Conservation (phyloP, 2,113 vertebrate species). For the Sphaerodactylus townsendi region DNA sequence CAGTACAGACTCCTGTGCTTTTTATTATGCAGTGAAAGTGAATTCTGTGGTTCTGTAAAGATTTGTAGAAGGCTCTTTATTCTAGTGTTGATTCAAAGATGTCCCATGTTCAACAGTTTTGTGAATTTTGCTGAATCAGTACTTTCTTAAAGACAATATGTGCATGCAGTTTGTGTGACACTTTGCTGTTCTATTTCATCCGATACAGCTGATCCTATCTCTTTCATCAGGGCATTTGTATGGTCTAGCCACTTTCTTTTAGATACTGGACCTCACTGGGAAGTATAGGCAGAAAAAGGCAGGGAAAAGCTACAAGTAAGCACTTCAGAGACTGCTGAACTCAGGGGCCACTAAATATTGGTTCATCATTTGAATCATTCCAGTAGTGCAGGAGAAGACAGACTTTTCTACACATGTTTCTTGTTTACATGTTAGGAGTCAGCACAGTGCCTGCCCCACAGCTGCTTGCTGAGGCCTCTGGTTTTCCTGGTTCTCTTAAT, state of each 20-base stretch:
- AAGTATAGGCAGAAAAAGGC: neutral
- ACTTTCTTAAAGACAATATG: neutral
- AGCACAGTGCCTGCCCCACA: no score
- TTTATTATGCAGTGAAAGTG: neutral
- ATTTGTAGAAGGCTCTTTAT: neutral
- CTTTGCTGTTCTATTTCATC: no score
- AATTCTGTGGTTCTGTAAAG: neutral
- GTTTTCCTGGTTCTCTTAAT: no score
- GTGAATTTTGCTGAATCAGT: neutral
- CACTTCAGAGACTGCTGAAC: no score
- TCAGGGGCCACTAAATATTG: no score
- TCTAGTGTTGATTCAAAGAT: neutral
- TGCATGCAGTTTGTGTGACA: neutral
- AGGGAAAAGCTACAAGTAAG: no score
- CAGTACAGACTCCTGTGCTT: neutral
- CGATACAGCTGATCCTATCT: neutral
- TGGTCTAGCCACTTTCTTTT: neutral
- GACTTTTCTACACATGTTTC: no score
- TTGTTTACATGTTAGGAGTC: no score
- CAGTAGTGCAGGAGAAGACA: no score
- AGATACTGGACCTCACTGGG: accelerated
- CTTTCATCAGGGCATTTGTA: neutral
- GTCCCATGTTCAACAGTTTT: neutral
- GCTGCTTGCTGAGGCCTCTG: no score
- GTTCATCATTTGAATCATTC: no score